A percentile compares a stretch with the other conserved stretches of the same genome.
phyloP scores from a whole-genome alignment of 2,888 invertebrate genomes.

The Polydrusus pterygomalis region DNA sequence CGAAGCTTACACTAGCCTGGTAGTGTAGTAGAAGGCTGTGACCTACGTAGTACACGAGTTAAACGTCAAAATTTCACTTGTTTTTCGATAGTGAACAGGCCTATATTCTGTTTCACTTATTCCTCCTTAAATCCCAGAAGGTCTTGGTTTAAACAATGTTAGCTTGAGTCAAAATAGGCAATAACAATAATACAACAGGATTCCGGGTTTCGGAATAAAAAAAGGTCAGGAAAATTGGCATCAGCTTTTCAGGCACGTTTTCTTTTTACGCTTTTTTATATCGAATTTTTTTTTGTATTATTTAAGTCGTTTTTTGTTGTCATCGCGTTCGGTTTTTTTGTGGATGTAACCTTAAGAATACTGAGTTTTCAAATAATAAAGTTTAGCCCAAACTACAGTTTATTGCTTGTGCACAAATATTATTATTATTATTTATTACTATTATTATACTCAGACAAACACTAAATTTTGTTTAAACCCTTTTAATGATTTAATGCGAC shows the following conservation, averaged over 20 bases:
- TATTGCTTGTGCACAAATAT: no score
- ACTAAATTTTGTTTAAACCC: no score
- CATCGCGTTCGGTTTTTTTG: not conserved
- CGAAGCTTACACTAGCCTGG: no score
- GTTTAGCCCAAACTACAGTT: not conserved
- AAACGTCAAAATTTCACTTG: no score
- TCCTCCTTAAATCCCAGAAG: no score
- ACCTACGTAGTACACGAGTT: no score
- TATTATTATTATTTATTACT: not conserved
- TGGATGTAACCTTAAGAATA: not conserved
- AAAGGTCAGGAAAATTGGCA: not conserved
- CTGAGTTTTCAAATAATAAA: not conserved
- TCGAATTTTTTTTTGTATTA: not conserved
- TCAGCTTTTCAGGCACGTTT: slow-evolving; percentile 4
- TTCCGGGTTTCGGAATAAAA: not conserved
- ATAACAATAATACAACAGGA: not conserved
- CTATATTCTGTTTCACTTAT: no score
- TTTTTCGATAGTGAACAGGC: no score
- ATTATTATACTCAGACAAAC: no score
- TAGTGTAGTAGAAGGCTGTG: no score
- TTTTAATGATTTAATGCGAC: no score
- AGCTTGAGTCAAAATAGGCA: not conserved
- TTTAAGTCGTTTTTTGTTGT: not conserved
- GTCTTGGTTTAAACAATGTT: no score
- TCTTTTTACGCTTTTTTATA: slow-evolving; percentile 1